Evolutionary conservation across 2,888 invertebrate genomes (phyloP).

Genomic region (Dynastes hyllus): DNA sequence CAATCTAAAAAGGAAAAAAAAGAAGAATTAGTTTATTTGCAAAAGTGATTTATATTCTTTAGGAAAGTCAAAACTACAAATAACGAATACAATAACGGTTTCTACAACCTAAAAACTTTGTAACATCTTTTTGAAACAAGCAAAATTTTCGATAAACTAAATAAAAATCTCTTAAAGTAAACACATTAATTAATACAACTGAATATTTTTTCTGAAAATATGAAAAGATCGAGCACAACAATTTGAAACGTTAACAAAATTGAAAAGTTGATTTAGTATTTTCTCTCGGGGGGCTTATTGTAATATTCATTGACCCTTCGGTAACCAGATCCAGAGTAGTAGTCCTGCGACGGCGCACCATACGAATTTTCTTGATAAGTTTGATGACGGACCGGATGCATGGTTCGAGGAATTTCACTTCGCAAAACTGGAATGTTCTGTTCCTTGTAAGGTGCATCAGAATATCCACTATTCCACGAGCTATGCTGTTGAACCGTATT

Average conservation of each 20-base stretch:
- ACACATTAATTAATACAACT: not conserved
- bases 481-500: slow-evolving; percentile 12
- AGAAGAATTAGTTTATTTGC: slow-evolving; percentile 13
- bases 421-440: slow-evolving; percentile 34
- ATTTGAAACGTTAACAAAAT: not conserved
- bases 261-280: slow-evolving; percentile 40
- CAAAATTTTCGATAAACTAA: not conserved
- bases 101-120: no score
- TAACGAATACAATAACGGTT: not conserved
- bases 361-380: slow-evolving; percentile 20
- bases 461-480: slow-evolving; percentile 38
- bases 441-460: slow-evolving; percentile 19
- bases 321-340: slow-evolving; percentile 31
- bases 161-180: not conserved
- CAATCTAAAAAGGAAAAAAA: slow-evolving; percentile 31
- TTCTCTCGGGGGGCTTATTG: slow-evolving; percentile 39
- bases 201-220: no score
- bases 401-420: slow-evolving; percentile 23
- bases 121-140: no score
- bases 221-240: no score
- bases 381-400: slow-evolving; percentile 33
- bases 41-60: slow-evolving; percentile 15
- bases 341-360: slow-evolving; percentile 25
- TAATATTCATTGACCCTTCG: slow-evolving; percentile 39
- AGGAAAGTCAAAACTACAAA: not conserved